phyloP scores from a whole-genome alignment of 2,113 vertebrate species.

The Choloepus hoffmanni region DNA sequence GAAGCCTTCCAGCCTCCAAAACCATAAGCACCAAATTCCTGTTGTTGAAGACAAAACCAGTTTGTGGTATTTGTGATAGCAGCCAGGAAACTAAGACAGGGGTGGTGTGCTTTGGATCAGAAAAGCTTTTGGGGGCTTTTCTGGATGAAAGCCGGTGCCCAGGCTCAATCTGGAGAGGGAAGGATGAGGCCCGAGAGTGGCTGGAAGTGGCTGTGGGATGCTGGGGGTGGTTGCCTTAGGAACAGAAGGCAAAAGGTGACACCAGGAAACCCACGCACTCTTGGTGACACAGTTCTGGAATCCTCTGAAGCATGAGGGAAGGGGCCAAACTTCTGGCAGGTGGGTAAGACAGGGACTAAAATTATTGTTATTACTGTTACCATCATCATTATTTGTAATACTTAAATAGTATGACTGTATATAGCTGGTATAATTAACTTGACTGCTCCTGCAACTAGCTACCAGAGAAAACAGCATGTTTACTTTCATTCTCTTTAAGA shows the following conservation, averaged over 20 bases:
- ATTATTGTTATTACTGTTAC: background rate
- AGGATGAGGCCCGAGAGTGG: background rate
- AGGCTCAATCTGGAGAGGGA: background rate
- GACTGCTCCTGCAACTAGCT: background rate
- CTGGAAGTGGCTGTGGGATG: background rate
- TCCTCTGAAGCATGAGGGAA: background rate
- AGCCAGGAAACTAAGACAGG: too few relatives aligned
- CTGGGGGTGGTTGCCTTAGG: background rate
- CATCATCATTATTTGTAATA: background rate
- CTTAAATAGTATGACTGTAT: background rate
- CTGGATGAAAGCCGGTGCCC: background rate
- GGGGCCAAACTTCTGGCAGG: accelerated
- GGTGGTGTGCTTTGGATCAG: background rate
- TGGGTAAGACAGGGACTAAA: background rate
- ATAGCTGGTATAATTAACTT: background rate
- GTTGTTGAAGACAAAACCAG: too few relatives aligned
- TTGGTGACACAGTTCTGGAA: too few relatives aligned
- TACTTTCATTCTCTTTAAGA: background rate
- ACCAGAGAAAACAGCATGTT: background rate
- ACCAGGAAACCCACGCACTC: too few relatives aligned
- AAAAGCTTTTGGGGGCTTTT: background rate
- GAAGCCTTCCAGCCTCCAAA: too few relatives aligned
- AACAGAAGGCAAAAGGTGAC: too few relatives aligned
- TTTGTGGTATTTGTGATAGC: too few relatives aligned
- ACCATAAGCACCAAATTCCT: too few relatives aligned